Evolutionary conservation across 1,140 invertebrate species (phyloP).

Genomic region (Conus ventricosus): DNA sequence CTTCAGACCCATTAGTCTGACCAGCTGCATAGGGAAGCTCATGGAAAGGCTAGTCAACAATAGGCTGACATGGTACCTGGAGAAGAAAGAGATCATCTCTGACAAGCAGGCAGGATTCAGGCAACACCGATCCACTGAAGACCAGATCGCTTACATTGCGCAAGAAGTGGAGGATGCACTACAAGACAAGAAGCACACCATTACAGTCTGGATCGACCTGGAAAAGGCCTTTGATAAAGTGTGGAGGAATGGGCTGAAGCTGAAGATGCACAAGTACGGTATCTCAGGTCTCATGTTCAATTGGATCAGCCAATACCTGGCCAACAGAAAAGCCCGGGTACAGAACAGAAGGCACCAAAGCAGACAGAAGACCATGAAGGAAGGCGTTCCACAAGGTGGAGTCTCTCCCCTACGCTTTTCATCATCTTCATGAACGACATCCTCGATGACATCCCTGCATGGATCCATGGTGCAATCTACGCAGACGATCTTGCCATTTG

Average conservation of each 20-base stretch:
- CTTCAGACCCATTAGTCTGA: conserved; percentile 41
- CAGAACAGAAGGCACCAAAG: conserved; percentile 14
- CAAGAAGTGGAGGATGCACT: not conserved
- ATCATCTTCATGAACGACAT: conserved; percentile 47
- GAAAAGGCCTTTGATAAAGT: conserved; percentile 11
- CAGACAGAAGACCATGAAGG: conserved; percentile 8
- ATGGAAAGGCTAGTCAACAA: conserved; percentile 28
- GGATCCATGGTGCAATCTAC: conserved; percentile 27
- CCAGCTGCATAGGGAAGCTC: conserved; percentile 36
- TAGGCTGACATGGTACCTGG: conserved; percentile 12
- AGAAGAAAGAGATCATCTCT: not conserved
- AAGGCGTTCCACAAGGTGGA: conserved; percentile 38
- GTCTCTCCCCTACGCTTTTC: conserved; percentile 43
- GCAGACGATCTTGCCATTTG: conserved; percentile 43
- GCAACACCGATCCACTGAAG: conserved; percentile 5
- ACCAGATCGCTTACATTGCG: conserved; percentile 2
- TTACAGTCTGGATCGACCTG: conserved; percentile 4
- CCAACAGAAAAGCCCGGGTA: conserved; percentile 35
- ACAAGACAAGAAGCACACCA: not conserved
- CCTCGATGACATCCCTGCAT: conserved; percentile 19
- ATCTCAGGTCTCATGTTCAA: conserved; percentile 13
- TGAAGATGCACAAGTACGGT: not conserved
- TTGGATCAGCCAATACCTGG: conserved; percentile 29
- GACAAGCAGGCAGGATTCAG: not conserved
- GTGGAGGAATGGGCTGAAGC: not conserved